These are phyloP conservation scores for Heliconius sara DNA, from an alignment of 2,888 invertebrate genomes.

Conservation along the genomic window DNA sequence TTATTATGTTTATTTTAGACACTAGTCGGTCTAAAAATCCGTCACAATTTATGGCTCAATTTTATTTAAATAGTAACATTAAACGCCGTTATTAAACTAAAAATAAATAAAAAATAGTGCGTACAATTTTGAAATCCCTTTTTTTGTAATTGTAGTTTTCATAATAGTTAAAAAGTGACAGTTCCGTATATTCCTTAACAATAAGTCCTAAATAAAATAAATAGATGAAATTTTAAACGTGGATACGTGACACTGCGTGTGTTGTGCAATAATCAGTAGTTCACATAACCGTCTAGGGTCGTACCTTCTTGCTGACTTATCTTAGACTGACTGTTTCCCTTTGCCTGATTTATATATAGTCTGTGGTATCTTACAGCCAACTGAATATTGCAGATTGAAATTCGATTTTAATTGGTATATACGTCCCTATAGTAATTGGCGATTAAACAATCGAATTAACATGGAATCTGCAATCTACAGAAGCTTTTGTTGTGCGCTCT, in stretches of 20 bases:
- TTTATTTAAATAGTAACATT: constrained; percentile 10
- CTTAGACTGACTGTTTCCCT: constrained; percentile 44
- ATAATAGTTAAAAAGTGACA: constrained; percentile 33
- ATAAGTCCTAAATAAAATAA: constrained; percentile 43
- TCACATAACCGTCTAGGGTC: constrained; percentile 65
- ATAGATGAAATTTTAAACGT: constrained; percentile 53
- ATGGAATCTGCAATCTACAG: constrained; percentile 12
- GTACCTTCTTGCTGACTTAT: constrained; percentile 73
- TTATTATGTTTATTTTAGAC: not conserved
- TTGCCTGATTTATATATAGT: constrained; percentile 42
- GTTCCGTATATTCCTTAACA: constrained; percentile 40
- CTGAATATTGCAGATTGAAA: constrained; percentile 27
- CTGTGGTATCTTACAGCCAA: constrained; percentile 47
- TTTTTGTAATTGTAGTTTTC: constrained; percentile 20
- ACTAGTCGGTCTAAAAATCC: constrained; percentile 15
- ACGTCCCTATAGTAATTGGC: constrained; percentile 14
- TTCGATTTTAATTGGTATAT: constrained; percentile 21
- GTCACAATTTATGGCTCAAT: constrained; percentile 28
- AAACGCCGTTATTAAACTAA: constrained; percentile 16
- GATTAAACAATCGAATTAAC: constrained; percentile 14
- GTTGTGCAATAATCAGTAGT: constrained; percentile 81
- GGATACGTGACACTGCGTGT: constrained; percentile 79
- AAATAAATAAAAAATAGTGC: constrained; percentile 25
- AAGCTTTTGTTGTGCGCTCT: constrained; percentile 44
- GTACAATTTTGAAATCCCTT: constrained; percentile 23